phyloP scores from a whole-genome alignment of 37 sponge, comb jelly and placozoan genomes.

The Halisarca cf. caerulea region DNA sequence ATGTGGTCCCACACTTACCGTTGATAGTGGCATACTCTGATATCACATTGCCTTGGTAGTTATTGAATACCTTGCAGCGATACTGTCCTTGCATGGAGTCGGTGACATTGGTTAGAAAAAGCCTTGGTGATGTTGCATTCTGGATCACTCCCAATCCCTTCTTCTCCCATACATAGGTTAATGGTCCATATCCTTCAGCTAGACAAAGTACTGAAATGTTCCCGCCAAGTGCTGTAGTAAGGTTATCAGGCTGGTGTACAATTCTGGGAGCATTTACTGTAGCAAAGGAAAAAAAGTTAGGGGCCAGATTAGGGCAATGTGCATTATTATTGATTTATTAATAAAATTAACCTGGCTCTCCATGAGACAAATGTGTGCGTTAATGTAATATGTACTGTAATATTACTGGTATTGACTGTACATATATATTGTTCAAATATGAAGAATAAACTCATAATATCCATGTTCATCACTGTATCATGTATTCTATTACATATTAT shows the following conservation, averaged over 20 bases:
- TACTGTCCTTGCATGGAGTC: background rate
- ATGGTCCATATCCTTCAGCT: constrained; percentile 7
- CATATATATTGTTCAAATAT: too few species aligned
- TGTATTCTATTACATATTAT: too few species aligned
- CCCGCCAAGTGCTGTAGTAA: constrained; percentile 2
- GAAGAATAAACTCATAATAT: background rate
- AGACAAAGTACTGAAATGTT: background rate
- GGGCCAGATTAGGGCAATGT: too few species aligned
- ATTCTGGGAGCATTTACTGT: background rate
- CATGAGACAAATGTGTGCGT: too few species aligned
- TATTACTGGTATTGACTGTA: too few species aligned
- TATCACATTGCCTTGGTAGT: background rate
- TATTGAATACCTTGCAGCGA: background rate
- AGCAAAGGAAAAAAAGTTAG: too few species aligned
- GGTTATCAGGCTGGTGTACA: background rate
- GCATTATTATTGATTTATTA: too few species aligned
- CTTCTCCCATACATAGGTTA: constrained; percentile 5
- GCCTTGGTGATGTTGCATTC: background rate
- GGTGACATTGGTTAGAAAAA: background rate
- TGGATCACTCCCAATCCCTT: constrained; percentile 3
- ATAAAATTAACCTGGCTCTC: too few species aligned
- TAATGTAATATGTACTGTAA: too few species aligned
- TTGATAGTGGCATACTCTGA: background rate
- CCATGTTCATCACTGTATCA: background rate
- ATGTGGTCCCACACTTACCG: background rate